Evolutionary conservation across 2,113 vertebrate genomes (phyloP).

Genomic region (Zonotrichia leucophrys): DNA sequence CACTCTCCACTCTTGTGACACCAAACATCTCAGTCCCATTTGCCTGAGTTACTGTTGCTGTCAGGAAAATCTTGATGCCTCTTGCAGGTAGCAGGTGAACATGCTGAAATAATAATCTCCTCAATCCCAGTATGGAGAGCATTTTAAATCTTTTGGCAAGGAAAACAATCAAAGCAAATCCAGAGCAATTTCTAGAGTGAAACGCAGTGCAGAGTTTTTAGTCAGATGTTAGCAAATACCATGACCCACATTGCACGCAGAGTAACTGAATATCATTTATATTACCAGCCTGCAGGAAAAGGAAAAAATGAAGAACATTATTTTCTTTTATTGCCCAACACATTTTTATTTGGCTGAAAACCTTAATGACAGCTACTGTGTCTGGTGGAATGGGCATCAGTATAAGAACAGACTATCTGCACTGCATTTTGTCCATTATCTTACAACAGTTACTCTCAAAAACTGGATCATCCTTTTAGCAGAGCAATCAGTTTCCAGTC

Average conservation of each 20-base stretch:
- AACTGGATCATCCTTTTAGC: background rate
- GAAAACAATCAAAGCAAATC: background rate
- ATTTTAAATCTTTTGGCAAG: background rate
- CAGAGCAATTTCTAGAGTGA: background rate
- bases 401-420: background rate
- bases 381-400: background rate
- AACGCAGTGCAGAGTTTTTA: background rate
- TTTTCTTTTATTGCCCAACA: background rate
- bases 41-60: background rate
- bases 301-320: fast-evolving
- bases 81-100: background rate
- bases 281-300: background rate
- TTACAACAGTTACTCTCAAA: background rate
- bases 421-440: background rate
- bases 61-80: background rate
- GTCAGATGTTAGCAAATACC: background rate
- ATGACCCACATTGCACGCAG: fast-evolving
- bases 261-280: background rate
- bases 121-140: background rate
- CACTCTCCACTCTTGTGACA: background rate
- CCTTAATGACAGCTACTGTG: background rate
- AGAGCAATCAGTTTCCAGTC: background rate
- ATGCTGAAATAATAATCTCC: background rate
- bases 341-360: background rate
- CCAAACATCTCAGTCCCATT: background rate